Conservation (phyloP, 2,888 invertebrate species). For the Willowsia nigromaculata region DNA sequence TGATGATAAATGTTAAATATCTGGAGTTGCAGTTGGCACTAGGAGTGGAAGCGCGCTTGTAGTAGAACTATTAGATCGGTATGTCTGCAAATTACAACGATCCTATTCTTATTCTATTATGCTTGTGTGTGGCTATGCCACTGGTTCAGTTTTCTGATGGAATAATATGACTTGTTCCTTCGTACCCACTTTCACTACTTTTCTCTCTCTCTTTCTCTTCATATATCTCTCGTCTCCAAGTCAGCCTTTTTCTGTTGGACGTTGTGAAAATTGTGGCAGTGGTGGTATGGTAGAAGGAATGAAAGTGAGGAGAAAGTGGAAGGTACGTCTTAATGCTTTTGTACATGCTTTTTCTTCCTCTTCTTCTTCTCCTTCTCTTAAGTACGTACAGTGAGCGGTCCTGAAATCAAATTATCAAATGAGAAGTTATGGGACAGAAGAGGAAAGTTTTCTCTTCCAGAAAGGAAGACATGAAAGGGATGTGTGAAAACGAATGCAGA, state of each 20-base stretch:
- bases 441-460: constrained; percentile 69
- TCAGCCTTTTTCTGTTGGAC: constrained; percentile 36
- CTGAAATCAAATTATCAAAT: constrained; percentile 78
- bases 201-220: not conserved
- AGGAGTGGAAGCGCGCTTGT: not conserved
- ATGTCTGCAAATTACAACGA: constrained; percentile 59
- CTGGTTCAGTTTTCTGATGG: constrained; percentile 10
- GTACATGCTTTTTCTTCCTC: constrained; percentile 32
- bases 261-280: not conserved
- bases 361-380: constrained; percentile 15
- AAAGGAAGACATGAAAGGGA: constrained; percentile 71
- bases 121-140: not conserved
- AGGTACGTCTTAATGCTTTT: constrained; percentile 41
- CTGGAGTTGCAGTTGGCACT: constrained; percentile 34
- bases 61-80: not conserved
- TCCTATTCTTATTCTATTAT: constrained; percentile 61
- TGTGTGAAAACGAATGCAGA: constrained; percentile 70
- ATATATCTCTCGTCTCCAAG: not conserved
- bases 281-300: not conserved
- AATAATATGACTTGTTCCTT: constrained; percentile 51
- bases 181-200: not conserved
- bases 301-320: constrained; percentile 21
- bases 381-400: constrained; percentile 53
- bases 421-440: constrained; percentile 77
- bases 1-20: constrained; percentile 36